Evolutionary conservation across 2,888 invertebrate species (phyloP).

Genomic region (Crepidodera aurea): DNA sequence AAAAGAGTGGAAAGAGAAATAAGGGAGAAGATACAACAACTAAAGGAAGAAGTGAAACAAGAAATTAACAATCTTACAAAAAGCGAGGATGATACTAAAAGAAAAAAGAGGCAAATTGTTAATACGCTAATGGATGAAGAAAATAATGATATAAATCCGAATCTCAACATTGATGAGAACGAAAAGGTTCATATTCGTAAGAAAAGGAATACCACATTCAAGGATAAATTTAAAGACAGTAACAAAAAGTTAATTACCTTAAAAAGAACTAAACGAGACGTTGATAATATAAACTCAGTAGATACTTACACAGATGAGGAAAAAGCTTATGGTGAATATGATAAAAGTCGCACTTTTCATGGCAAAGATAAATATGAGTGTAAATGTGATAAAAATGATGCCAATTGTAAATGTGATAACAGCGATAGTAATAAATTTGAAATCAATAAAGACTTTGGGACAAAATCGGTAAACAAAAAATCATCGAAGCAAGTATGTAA

Average conservation of each 20-base stretch:
- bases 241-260: not conserved
- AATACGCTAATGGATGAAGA: conserved; percentile 53
- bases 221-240: not conserved
- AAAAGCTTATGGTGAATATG: not conserved
- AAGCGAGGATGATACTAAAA: conserved; percentile 26
- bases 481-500: conserved; percentile 22
- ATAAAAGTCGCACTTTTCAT: not conserved
- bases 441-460: not conserved
- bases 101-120: conserved; percentile 49
- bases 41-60: conserved; percentile 52
- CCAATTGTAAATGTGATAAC: conserved; percentile 34
- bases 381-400: conserved; percentile 9
- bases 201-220: conserved; percentile 42
- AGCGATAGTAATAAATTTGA: not conserved
- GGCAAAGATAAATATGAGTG: conserved; percentile 5
- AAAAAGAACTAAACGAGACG: not conserved
- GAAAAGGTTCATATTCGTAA: conserved; percentile 50
- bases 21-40: conserved; percentile 46
- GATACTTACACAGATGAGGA: conserved; percentile 1
- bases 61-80: conserved; percentile 43
- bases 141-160: conserved; percentile 53
- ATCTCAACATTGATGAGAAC: conserved; percentile 42
- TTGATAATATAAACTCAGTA: not conserved
- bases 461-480: conserved; percentile 11
- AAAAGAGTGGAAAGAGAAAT: conserved; percentile 49